phyloP scores from a whole-genome alignment of 2,797 vertebrate genomes.

The Periophthalmus magnuspinnatus region DNA sequence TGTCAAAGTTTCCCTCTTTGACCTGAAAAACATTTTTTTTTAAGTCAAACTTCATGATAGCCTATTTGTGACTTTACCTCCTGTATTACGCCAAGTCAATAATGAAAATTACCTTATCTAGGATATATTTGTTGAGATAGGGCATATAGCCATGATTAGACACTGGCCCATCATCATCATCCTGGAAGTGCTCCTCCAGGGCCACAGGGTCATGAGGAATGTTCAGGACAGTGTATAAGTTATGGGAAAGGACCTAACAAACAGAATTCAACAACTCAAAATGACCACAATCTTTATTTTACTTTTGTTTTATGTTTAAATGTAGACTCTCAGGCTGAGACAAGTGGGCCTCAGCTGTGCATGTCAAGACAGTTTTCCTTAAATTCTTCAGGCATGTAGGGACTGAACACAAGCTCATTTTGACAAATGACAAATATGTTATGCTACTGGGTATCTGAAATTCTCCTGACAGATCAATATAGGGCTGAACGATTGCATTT shows the following conservation, averaged over 20 bases:
- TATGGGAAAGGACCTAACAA: conserved; percentile 94
- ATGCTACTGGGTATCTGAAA: not conserved
- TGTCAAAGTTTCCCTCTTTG: conserved; percentile 79
- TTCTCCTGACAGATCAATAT: not conserved
- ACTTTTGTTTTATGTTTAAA: not conserved
- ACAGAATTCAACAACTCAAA: conserved; percentile 2
- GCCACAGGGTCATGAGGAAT: conserved; percentile 97
- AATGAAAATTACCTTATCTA: conserved; percentile 88
- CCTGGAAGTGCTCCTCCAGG: conserved; percentile 96
- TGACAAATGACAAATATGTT: not conserved
- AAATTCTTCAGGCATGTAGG: conserved; percentile 68
- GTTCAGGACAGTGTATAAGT: conserved; percentile 92
- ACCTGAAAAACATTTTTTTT: conserved; percentile 61
- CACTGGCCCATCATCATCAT: conserved; percentile 95
- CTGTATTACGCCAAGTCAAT: not conserved
- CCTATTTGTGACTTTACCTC: not conserved
- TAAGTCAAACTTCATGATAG: not conserved
- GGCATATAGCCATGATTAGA: conserved; percentile 99
- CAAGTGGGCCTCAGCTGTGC: conserved; percentile 45
- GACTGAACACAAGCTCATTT: conserved; percentile 46
- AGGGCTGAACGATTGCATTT: not conserved
- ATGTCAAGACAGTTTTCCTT: conserved; percentile 68
- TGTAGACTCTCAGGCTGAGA: conserved; percentile 23
- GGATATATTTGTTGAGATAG: conserved; percentile 98
- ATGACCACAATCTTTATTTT: not conserved